phyloP scores from a whole-genome alignment of 2,888 invertebrate genomes.

The Archips xylosteana region DNA sequence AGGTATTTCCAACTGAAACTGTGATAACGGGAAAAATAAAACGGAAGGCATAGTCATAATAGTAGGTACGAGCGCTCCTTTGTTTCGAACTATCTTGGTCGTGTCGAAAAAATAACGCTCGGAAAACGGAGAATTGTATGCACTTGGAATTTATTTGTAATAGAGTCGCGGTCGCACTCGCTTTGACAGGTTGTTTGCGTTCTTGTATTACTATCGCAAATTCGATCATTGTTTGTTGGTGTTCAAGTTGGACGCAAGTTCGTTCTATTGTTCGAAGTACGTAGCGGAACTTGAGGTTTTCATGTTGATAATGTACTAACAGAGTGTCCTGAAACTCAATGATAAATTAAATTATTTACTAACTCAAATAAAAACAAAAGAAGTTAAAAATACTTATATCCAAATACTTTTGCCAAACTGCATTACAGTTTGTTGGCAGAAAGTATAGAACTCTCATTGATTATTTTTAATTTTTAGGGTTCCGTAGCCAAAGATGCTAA shows the following conservation, averaged over 20 bases:
- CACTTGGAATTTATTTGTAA: constrained; percentile 32
- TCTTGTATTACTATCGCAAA: constrained; percentile 19
- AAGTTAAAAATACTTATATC: too few relatives aligned
- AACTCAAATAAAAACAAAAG: too few relatives aligned
- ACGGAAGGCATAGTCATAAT: constrained; percentile 13
- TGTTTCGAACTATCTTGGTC: constrained; percentile 39
- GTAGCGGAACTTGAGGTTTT: neutral
- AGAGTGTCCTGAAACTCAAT: too few relatives aligned
- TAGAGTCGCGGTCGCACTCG: constrained; percentile 8
- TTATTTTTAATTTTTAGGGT: too few relatives aligned
- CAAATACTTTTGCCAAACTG: too few relatives aligned
- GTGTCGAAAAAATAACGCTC: constrained; percentile 23
- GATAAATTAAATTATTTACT: too few relatives aligned
- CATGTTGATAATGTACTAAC: neutral
- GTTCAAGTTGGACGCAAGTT: neutral
- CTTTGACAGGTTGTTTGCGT: constrained; percentile 33
- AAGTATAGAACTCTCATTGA: too few relatives aligned
- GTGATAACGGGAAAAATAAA: constrained; percentile 41
- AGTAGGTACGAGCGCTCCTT: constrained; percentile 31
- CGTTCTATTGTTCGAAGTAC: neutral
- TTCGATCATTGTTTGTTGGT: constrained; percentile 13
- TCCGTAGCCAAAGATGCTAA: too few relatives aligned
- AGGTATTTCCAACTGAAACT: constrained; percentile 37
- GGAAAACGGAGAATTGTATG: constrained; percentile 19
- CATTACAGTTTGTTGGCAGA: too few relatives aligned